Evolutionary conservation across 2,797 vertebrate genomes (phyloP).

Genomic region (Hephaestus fuliginosus): DNA sequence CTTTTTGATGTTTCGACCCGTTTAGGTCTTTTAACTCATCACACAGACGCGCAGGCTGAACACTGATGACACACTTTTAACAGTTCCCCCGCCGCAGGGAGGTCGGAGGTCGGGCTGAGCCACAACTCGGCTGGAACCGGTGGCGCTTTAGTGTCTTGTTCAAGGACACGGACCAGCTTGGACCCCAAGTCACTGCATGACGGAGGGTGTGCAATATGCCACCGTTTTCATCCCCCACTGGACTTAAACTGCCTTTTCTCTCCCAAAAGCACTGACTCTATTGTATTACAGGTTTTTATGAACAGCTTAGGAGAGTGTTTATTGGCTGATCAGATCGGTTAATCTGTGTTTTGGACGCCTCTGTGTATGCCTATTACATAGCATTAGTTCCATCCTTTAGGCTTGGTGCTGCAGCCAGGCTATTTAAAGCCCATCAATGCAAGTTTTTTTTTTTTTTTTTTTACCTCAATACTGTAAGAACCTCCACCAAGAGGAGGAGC

Average conservation of each 20-base stretch:
- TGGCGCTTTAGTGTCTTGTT: slow-evolving; percentile 23
- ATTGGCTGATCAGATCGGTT: background rate
- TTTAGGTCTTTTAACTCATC: slow-evolving; percentile 21
- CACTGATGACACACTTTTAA: slow-evolving; percentile 22
- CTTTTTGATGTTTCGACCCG: slow-evolving; percentile 47
- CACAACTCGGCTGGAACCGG: slow-evolving; percentile 34
- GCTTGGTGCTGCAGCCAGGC: slow-evolving; percentile 38
- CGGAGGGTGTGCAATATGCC: background rate
- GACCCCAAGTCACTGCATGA: slow-evolving; percentile 4
- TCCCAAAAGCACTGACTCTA: background rate
- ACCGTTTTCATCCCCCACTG: background rate
- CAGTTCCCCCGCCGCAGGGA: slow-evolving; percentile 6
- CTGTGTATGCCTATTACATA: background rate
- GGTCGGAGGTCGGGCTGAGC: slow-evolving; percentile 48
- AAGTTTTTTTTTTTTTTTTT: slow-evolving; percentile 22
- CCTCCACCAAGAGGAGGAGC: slow-evolving; percentile 65
- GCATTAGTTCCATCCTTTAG: slow-evolving; percentile 13
- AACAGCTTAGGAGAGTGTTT: background rate
- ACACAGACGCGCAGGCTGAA: slow-evolving; percentile 13
- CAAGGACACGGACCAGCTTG: slow-evolving; percentile 59
- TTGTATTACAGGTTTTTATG: background rate
- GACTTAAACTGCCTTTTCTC: background rate
- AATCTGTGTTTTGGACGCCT: slow-evolving; percentile 14
- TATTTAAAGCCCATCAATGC: slow-evolving; percentile 73
- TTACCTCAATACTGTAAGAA: slow-evolving; percentile 39